Base-by-base conservation (phyloP, 2,888 invertebrate genomes). In the Drosophila fungiperda region DNA sequence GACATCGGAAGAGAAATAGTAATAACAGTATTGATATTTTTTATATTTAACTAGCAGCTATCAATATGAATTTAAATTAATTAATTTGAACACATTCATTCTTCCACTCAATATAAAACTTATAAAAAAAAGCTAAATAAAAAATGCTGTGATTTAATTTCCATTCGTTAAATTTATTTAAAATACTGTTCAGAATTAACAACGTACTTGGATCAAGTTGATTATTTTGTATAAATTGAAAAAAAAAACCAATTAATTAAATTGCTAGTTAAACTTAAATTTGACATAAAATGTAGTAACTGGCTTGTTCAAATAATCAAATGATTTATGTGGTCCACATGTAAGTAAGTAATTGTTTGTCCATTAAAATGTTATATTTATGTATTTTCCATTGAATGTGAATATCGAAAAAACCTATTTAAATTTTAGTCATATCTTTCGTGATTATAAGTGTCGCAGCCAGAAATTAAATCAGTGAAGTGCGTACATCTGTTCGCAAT, bases 401-500 rank as follows among this genome's bases (percentile, higher is more conserved):
- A 4, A 20, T 15, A 20, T 23, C 12, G 12, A 20, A 11, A 6
- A 7, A 45, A 20, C 6, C 6, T 1, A 11, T 33, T 20, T 33
- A 20, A 20, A 32, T 8, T 33, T 33, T n/a, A 35, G 17, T 3
- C 6, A 9, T 0, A 15, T 20, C 4, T 40, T 15, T 57, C 20
- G 20, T 42, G 32, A 48, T n/a, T 52, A 35, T 42, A 36, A 68
- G 33, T 36, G 61, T 26, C 38, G 40, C 29, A 71, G 66, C 42
- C 55, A 59, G 57, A 75, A 66, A 65, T 54, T 54, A 58, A 54
- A 53, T 63, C 50, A 6, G 26, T 17, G 49, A 78, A 57, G 38
- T 66, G 66, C 45, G 66, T 61, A 62, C 75, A 52, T 67, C 58
- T 63, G 66, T 67, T 63, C 49, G 32, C 58, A 68, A 67, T 63